Base-by-base conservation (phyloP, 2,888 invertebrate genomes). In the Malthinus seriepunctatus region DNA sequence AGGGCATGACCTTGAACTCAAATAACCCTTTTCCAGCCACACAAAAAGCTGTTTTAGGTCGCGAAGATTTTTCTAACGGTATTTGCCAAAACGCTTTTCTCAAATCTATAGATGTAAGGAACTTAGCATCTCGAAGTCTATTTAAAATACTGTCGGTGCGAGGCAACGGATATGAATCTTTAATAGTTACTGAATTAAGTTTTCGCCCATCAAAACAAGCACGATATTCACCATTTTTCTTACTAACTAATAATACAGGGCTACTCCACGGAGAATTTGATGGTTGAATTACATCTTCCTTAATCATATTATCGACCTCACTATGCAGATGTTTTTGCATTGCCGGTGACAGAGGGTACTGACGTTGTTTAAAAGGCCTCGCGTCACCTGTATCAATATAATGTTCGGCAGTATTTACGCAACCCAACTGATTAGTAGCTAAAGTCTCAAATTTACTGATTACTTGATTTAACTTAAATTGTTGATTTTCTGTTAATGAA, bases 171-270 rank as follows among this genome's bases (percentile, higher is more conserved):
- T 68, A 70, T n/a, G 63, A 47, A 52, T 70, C 65, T 12, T 60
- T 31, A 52, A 65, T 65, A 2, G 69, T 69, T 4, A 65, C 51
- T 1, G 61, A 53, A 39, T 71, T 72, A 0, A 70, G 54, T 32
- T 63, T 63, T 12, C 69, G 53, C n/a, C 64, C 65, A 56, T 71
- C 68, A 33, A 69, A 67, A 45, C 67, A 67, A 39, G 69, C 63
- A 1, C 67, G 45, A 37, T 47, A 54, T 39, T 64, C 63, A 8
- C 64, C 67, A 50, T 62, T 50, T 12, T 15, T 38, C 50, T 71
- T 71, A 15, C 59, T 63, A 8, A 67, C 64, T 11, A 71, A 51
- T 0, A 69, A 39, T 2, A 70, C 66, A 0, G 67, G 68, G 6
- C 64, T 66, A 45, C 59, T 60, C 66, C 68, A 71, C 8, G 66